Base-by-base conservation (phyloP, 2,797 vertebrate species). In the Hirundo rustica region DNA sequence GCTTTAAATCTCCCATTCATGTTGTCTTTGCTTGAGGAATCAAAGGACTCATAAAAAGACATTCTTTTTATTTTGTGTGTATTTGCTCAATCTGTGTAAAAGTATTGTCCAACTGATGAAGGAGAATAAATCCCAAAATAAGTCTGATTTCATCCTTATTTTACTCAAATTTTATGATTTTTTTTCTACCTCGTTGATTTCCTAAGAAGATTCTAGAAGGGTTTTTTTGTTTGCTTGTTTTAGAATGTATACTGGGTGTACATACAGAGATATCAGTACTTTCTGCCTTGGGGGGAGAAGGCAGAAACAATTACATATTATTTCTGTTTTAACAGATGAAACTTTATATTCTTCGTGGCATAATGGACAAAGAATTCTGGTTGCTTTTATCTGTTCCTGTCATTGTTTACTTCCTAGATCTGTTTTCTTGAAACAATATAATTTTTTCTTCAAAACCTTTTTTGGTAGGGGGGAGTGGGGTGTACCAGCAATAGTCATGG, bases 401-500 rank as follows among this genome's bases (percentile, higher is more conserved):
- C 27, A 51, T 20, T 27, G 10, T 29, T n/a, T 32, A 10, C 3
- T 68, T 65, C 51, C 16, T 26, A 57, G 53, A 66, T 40, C 11
- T 53, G 20, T 13, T 53, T n/a, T 6, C 5, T 23, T 34, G 17
- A 91, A 73, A 70, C 5, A 75, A 40, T 6, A 18, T 2, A 23
- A 17, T 42, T 50, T 62, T 62, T 72, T 66, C 44, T 47, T 29
- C 42, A 40, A 55, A 5, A 40, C 2, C 2, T 15, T 2, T 44
- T 48, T 53, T n/a, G 16, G 16, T 42, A 1, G 6, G 1, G 1
- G 1, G 2, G 1, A 12, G 16, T n/a, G 32, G 6, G 10, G 26
- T 27, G 12, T 34, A 62, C 10, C 8, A 26, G 3, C 6, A 48
- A 12, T 17, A 13, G 7, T 11, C 21, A 48, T 13, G 8, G 25